Conservation (phyloP, 1,140 invertebrate genomes). For the Triops cancriformis region DNA sequence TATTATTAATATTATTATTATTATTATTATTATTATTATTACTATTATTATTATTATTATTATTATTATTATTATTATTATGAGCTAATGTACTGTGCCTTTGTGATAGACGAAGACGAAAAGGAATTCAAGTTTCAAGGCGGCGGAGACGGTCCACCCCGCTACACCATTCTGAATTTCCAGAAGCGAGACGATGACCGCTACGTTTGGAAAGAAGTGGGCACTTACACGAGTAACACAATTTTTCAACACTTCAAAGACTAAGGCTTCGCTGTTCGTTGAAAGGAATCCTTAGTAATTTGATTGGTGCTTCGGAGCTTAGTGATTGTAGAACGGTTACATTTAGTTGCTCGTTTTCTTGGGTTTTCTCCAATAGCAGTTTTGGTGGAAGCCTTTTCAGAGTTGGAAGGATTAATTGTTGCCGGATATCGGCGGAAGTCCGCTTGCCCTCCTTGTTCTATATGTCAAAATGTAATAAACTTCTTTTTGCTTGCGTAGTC, state of each 20-base stretch:
- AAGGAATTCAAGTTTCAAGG: slow-evolving; percentile 43
- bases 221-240: slow-evolving; percentile 46
- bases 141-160: slow-evolving; percentile 43
- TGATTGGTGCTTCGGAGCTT: not conserved
- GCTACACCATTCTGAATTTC: slow-evolving; percentile 50
- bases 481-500: slow-evolving; percentile 34
- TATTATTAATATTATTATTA: no score
- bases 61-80: no score
- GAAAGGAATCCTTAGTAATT: slow-evolving; percentile 6
- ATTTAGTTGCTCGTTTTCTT: not conserved
- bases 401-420: not conserved
- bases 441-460: not conserved
- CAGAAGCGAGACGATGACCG: slow-evolving; percentile 36
- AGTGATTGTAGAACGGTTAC: not conserved
- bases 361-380: not conserved
- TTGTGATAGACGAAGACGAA: slow-evolving; percentile 42
- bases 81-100: not conserved
- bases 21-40: no score
- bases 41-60: no score
- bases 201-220: slow-evolving; percentile 44
- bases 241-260: slow-evolving; percentile 3
- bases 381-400: slow-evolving; percentile 13
- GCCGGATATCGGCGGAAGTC: not conserved
- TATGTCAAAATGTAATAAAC: not conserved
- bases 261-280: slow-evolving; percentile 1